phyloP scores from a whole-genome alignment of 2,797 vertebrate genomes.

The Octomys mimax region DNA sequence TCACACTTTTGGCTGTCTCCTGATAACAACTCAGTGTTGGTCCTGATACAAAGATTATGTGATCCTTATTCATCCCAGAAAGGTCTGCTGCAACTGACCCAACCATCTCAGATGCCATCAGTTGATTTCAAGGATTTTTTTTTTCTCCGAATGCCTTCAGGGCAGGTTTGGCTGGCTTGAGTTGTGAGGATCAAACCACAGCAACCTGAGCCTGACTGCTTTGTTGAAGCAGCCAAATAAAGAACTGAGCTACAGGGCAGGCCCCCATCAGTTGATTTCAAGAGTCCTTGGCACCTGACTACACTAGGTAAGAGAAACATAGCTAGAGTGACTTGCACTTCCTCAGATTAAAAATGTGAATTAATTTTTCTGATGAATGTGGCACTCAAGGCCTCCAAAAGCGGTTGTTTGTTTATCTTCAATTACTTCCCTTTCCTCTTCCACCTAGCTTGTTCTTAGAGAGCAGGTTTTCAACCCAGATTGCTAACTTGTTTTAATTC shows the following conservation, averaged over 20 bases:
- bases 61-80: neutral
- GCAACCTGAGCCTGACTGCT: too few species aligned
- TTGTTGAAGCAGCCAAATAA: too few species aligned
- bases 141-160: too few species aligned
- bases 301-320: neutral
- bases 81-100: neutral
- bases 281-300: neutral
- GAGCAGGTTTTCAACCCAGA: neutral
- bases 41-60: neutral
- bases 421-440: neutral
- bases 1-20: neutral
- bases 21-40: neutral
- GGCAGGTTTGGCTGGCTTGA: too few species aligned
- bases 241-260: too few species aligned
- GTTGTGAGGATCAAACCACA: too few species aligned
- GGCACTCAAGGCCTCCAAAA: neutral
- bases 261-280: neutral
- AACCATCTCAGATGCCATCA: accelerated
- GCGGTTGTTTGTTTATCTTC: neutral
- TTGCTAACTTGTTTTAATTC: neutral
- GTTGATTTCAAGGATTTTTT: neutral
- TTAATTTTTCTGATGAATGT: neutral
- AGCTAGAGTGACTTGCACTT: neutral
- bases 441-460: neutral
- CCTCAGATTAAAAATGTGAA: neutral